Base-by-base conservation (phyloP, 2,797 vertebrate genomes). In the Anableps anableps region DNA sequence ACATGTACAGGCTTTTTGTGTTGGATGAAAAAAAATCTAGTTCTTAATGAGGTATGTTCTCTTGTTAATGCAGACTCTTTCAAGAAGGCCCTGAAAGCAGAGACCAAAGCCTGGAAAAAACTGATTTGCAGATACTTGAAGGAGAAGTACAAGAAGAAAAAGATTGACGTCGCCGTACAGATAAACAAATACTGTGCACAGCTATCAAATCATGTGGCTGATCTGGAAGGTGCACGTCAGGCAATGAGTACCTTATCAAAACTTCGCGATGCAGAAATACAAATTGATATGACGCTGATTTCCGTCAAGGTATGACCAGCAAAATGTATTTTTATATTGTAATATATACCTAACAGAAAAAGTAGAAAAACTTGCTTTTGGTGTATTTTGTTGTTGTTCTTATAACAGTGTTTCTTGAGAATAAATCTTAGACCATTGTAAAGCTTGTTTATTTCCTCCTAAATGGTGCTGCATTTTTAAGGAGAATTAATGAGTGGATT, bases 71-170 rank as follows among this genome's bases (percentile, higher is more conserved):
- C 58, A 93, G 94, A 80, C 14, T 77, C 68, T 50, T 68, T 97
- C 85, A 97, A 96, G 92, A 84, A 80, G 82, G 91, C 94, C 72
- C 92, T 97, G 85, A 85, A 81, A 31, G 41, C 73, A 53, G 96
- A 97, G 92, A 95, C 95, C 43, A 96, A 95, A 88, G 92, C 95
- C 23, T 97, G 96, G 96, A 97, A 96, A 90, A 93, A 92, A 88
- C 85, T 95, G 45, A 89, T 96, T 38, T 97, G 97, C 85, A 95
- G 23, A 60, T 95, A 96, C 73, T 85, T 97, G 88, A 96, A 96
- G 81, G 93, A 96, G 38, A 90, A 96, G 77, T 97, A 96, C 89
- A 96, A 95, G 86, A 95, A 88, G 86, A 97, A 96, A 89, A 95
- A 97, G 93, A 88, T 84, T 47, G 93, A 96, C 41, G 90, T 93